These are phyloP conservation scores for Lepidochrysops patricia DNA, from an alignment of 2,888 invertebrate genomes.

Conservation along the genomic window DNA sequence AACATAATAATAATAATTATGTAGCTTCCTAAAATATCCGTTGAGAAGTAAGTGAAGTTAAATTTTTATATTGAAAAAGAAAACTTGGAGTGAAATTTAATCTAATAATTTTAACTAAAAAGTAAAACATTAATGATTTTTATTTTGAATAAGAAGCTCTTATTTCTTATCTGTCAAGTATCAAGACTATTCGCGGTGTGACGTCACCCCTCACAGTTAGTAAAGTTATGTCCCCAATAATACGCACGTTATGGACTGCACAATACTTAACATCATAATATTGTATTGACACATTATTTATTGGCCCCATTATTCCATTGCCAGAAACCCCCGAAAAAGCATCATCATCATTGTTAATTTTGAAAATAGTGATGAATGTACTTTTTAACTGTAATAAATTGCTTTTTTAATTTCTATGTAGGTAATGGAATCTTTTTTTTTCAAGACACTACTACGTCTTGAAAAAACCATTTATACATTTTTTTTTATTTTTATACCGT, in stretches of 20 bases:
- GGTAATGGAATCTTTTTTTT: no score
- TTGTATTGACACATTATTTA: constrained; percentile 62
- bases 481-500: no score
- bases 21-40: no score
- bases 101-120: no score
- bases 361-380: neutral
- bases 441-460: no score
- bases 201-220: constrained; percentile 50
- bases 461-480: no score
- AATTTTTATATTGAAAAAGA: neutral
- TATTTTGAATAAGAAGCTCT: no score
- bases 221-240: constrained; percentile 64
- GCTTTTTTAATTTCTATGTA: neutral
- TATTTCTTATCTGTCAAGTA: constrained; percentile 13
- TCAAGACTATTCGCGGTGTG: constrained; percentile 10
- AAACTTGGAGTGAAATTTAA: no score
- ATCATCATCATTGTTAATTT: neutral
- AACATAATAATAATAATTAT: no score
- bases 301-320: constrained; percentile 22
- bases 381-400: no score
- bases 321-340: neutral
- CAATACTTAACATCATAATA: constrained; percentile 59
- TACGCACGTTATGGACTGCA: constrained; percentile 43
- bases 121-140: no score
- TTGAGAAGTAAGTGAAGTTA: no score